Percentiles rank a stretch among this genome's conserved stretches.
These are phyloP conservation scores for Trissolcus brochymenae DNA, from an alignment of 2,888 invertebrate species.

Conservation along the genomic window DNA sequence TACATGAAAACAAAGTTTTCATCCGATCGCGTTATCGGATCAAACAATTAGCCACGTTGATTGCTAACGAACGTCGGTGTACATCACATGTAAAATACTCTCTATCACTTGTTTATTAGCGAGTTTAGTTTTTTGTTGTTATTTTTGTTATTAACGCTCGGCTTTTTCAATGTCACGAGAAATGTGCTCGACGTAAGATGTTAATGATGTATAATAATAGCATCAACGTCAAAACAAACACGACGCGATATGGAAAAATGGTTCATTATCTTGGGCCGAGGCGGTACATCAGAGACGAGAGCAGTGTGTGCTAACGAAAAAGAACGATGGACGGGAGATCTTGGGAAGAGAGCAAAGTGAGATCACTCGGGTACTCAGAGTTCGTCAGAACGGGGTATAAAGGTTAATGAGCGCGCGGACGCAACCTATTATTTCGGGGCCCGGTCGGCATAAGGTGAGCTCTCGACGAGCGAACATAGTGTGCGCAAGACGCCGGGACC, in stretches of 20 bases:
- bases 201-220: slow-evolving; percentile 54
- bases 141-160: slow-evolving; percentile 12
- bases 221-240: slow-evolving; percentile 57
- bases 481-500: slow-evolving; percentile 21
- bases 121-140: background rate
- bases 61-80: slow-evolving; percentile 21
- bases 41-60: slow-evolving; percentile 29
- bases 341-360: slow-evolving; percentile 71
- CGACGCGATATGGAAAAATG: slow-evolving; percentile 50
- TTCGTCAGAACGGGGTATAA: slow-evolving; percentile 71
- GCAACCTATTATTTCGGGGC: slow-evolving; percentile 75
- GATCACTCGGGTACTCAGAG: slow-evolving; percentile 68
- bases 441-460: slow-evolving; percentile 63
- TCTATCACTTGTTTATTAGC: background rate
- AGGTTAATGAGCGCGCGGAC: slow-evolving; percentile 76
- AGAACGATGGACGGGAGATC: slow-evolving; percentile 39
- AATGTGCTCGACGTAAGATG: slow-evolving; percentile 36
- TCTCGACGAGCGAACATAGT: slow-evolving; percentile 18
- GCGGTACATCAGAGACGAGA: slow-evolving; percentile 51
- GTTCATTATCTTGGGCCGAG: slow-evolving; percentile 50
- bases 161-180: slow-evolving; percentile 10
- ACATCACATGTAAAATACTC: background rate
- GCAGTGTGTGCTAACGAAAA: slow-evolving; percentile 42
- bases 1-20: slow-evolving; percentile 35
- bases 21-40: slow-evolving; percentile 26